These are phyloP conservation scores for Spheniscus humboldti DNA, from an alignment of 2,797 vertebrate genomes.

Conservation along the genomic window DNA sequence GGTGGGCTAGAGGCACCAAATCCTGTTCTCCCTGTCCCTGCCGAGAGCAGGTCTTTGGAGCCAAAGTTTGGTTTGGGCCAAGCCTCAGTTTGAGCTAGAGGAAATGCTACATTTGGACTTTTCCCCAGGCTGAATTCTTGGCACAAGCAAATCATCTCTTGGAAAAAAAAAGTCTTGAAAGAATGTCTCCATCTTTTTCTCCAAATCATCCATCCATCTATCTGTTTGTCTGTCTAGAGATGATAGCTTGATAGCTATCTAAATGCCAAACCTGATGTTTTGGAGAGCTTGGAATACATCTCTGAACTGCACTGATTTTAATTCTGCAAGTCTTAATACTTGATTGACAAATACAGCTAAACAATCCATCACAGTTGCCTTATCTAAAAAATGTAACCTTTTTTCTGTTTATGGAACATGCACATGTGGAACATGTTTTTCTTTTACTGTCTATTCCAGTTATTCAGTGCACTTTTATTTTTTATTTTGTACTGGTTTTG, in stretches of 20 bases:
- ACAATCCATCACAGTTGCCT: constrained; percentile 60
- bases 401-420: constrained; percentile 48
- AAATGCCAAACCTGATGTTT: constrained; percentile 67
- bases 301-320: constrained; percentile 54
- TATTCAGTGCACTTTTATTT: background rate
- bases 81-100: constrained; percentile 22
- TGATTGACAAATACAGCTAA: constrained; percentile 62
- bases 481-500: background rate
- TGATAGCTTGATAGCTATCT: constrained; percentile 59
- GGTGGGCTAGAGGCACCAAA: background rate
- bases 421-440: constrained; percentile 64
- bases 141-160: constrained; percentile 33
- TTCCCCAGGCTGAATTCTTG: constrained; percentile 64
- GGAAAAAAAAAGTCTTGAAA: constrained; percentile 24
- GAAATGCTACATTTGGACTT: constrained; percentile 63
- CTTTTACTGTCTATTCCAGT: background rate
- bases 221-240: constrained; percentile 56
- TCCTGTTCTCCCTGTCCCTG: background rate
- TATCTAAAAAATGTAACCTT: constrained; percentile 57
- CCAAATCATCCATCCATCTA: constrained; percentile 65
- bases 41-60: background rate
- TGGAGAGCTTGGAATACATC: constrained; percentile 59
- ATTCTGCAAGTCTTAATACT: constrained; percentile 61
- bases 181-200: constrained; percentile 63
- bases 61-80: constrained; percentile 15